Conservation (phyloP, 2,113 vertebrate genomes). For the Larimichthys crocea region DNA sequence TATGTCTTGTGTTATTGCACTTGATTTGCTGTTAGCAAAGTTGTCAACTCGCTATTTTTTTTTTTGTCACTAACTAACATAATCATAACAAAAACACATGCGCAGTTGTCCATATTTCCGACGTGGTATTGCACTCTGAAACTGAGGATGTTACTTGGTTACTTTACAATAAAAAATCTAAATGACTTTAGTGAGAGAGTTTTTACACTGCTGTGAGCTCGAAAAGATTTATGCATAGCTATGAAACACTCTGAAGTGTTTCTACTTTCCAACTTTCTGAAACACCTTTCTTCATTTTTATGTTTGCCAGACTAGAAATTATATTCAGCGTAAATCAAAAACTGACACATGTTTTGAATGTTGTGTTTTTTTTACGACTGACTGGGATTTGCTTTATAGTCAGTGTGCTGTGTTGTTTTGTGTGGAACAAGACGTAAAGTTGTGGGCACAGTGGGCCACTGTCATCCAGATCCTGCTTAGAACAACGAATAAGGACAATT, state of each 20-base stretch:
- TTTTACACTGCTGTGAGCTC: not conserved
- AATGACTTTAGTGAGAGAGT: not conserved
- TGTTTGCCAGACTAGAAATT: not conserved
- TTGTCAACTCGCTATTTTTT: too few species aligned
- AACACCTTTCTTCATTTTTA: not conserved
- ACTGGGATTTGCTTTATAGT: slow-evolving; percentile 39
- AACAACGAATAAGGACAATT: not conserved
- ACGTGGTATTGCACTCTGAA: too few species aligned
- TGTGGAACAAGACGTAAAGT: slow-evolving; percentile 26
- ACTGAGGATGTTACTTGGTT: not conserved
- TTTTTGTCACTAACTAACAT: too few species aligned
- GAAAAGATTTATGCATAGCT: not conserved
- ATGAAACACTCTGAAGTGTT: not conserved
- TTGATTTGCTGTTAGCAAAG: too few species aligned
- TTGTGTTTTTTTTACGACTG: not conserved
- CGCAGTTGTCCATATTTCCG: too few species aligned
- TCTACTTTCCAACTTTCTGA: not conserved
- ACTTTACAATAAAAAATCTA: not conserved
- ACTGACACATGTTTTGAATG: not conserved
- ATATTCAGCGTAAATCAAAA: not conserved
- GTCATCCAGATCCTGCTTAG: not conserved
- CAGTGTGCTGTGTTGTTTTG: not conserved
- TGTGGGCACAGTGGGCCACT: not conserved
- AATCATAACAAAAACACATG: too few species aligned
- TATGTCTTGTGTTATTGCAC: too few species aligned